These are phyloP conservation scores for Pangasius djambal DNA, from an alignment of 2,797 vertebrate genomes.

Conservation along the genomic window DNA sequence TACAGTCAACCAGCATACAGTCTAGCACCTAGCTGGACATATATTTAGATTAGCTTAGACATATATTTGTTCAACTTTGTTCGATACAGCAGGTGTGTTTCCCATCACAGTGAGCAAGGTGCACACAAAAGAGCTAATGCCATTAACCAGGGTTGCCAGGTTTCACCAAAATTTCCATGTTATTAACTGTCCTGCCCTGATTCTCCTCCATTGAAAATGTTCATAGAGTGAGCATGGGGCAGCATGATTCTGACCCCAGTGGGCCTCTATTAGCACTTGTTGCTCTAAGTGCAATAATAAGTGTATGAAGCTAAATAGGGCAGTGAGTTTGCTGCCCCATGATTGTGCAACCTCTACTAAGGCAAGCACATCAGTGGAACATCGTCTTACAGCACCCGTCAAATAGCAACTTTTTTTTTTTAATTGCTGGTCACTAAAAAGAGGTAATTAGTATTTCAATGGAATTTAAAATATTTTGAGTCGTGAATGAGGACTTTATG, in stretches of 20 bases:
- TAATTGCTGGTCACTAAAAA: neutral
- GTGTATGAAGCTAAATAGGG: neutral
- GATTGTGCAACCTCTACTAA: neutral
- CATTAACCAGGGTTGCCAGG: no score
- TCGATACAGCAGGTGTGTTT: neutral
- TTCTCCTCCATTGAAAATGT: neutral
- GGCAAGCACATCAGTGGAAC: neutral
- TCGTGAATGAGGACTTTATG: neutral
- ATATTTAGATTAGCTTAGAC: no score
- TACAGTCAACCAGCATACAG: no score
- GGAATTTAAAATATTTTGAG: neutral
- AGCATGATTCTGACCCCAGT: neutral
- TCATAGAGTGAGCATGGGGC: neutral
- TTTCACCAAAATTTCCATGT: neutral
- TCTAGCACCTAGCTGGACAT: neutral
- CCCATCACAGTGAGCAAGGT: no score
- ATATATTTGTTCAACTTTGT: neutral
- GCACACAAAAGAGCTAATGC: no score
- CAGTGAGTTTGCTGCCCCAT: neutral
- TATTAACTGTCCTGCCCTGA: neutral
- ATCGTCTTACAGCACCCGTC: neutral
- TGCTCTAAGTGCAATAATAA: neutral
- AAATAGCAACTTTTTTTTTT: neutral
- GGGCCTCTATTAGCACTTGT: neutral
- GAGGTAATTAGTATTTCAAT: neutral